These are phyloP conservation scores for Cryptocheilus praepositus DNA, from an alignment of 2,888 invertebrate genomes.

Conservation along the genomic window DNA sequence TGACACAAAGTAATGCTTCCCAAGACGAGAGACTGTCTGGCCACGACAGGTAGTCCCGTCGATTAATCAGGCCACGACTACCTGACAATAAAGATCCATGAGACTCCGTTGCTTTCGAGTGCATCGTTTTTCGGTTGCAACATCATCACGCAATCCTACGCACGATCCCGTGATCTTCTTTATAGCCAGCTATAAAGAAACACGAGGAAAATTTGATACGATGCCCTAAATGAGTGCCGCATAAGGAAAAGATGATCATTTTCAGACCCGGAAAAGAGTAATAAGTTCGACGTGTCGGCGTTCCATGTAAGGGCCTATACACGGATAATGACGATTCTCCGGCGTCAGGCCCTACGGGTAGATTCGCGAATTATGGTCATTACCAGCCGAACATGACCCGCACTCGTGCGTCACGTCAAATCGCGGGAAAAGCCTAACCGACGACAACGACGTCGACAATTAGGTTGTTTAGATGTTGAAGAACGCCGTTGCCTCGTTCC, in stretches of 20 bases:
- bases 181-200: too few species aligned
- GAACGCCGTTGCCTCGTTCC: neutral
- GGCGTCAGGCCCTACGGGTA: neutral
- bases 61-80: too few species aligned
- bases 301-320: constrained; percentile 27
- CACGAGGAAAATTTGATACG: neutral
- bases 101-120: too few species aligned
- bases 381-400: constrained; percentile 33
- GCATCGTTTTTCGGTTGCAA: too few species aligned
- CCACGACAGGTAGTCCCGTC: too few species aligned
- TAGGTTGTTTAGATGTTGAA: constrained; percentile 14
- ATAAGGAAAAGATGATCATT: too few species aligned
- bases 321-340: constrained; percentile 19
- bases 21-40: too few species aligned
- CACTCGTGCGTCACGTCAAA: constrained; percentile 15
- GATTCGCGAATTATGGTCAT: constrained; percentile 30
- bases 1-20: too few species aligned
- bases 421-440: constrained; percentile 11
- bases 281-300: constrained; percentile 3
- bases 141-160: too few species aligned
- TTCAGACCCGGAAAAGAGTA: constrained; percentile 25
- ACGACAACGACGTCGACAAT: constrained; percentile 6
- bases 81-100: too few species aligned
- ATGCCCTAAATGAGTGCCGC: constrained; percentile 12
- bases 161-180: too few species aligned